These are phyloP conservation scores for Garra rufa DNA, from an alignment of 2,113 vertebrate genomes.

Conservation along the genomic window DNA sequence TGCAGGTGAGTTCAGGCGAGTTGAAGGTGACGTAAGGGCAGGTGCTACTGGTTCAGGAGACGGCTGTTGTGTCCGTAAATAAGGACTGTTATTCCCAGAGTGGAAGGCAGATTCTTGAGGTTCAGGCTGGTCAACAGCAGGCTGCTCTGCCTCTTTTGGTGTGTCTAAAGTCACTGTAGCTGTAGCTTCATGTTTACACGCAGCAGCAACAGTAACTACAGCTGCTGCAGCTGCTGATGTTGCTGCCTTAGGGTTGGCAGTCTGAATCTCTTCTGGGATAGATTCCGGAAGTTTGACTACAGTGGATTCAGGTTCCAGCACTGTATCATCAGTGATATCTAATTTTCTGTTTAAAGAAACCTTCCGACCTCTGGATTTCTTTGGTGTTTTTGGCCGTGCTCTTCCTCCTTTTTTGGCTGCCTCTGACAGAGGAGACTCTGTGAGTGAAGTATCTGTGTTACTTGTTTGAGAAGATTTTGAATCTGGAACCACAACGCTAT, in stretches of 20 bases:
- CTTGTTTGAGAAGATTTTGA: conserved; percentile 70
- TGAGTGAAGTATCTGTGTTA: conserved; percentile 71
- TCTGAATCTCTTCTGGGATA: conserved; percentile 77
- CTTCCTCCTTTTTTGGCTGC: conserved; percentile 83
- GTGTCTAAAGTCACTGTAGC: conserved; percentile 74
- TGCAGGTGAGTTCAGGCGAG: conserved; percentile 66
- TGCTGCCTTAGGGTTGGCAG: conserved; percentile 72
- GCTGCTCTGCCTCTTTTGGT: conserved; percentile 80
- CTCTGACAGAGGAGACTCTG: conserved; percentile 73
- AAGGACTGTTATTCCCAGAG: conserved; percentile 67
- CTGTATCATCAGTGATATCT: conserved; percentile 53
- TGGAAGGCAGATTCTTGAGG: conserved; percentile 81
- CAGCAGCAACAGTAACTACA: conserved; percentile 77
- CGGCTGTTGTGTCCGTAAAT: conserved; percentile 66
- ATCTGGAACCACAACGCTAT: conserved; percentile 60
- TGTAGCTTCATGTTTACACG: conserved; percentile 75
- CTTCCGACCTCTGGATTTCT: conserved; percentile 82
- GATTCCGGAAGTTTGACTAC: conserved; percentile 77
- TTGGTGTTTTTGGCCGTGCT: conserved; percentile 79
- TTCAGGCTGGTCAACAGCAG: conserved; percentile 79
- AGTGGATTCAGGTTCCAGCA: conserved; percentile 69
- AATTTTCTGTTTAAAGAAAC: conserved; percentile 79
- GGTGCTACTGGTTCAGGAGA: conserved; percentile 60
- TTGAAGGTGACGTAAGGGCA: conserved; percentile 66
- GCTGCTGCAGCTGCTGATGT: conserved; percentile 66